Evolutionary conservation across 2,113 vertebrate genomes (phyloP).

Genomic region (Pangasianodon gigas): DNA sequence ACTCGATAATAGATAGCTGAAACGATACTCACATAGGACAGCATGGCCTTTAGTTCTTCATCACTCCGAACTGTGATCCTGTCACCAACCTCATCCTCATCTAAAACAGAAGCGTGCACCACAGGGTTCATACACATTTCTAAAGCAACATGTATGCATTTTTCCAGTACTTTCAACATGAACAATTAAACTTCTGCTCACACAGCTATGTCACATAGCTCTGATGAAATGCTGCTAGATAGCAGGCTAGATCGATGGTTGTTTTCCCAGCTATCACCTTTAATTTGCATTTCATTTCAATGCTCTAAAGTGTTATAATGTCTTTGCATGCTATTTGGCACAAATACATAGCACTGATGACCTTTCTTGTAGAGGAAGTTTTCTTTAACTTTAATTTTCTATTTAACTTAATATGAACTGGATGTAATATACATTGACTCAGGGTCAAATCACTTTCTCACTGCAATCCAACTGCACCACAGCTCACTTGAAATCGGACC

Average conservation of each 20-base stretch:
- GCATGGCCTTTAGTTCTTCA: slow-evolving; percentile 98
- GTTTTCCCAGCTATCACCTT: neutral
- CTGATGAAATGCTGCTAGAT: neutral
- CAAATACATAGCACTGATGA: neutral
- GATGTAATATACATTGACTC: neutral
- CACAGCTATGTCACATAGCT: neutral
- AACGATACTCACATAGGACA: slow-evolving; percentile 89
- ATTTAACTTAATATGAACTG: neutral
- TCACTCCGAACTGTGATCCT: slow-evolving; percentile 97
- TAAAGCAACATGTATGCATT: neutral
- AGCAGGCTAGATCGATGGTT: neutral
- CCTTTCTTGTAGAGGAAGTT: neutral
- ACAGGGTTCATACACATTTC: neutral
- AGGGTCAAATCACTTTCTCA: neutral
- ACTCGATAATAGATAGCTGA: neutral
- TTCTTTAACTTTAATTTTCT: neutral
- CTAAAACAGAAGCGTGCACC: slow-evolving; percentile 65
- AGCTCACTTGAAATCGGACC: neutral
- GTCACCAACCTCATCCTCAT: slow-evolving; percentile 99
- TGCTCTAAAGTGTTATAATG: neutral
- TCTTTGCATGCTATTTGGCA: neutral
- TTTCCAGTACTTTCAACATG: neutral
- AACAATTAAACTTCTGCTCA: neutral
- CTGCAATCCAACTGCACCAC: neutral
- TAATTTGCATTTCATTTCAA: neutral